Percentiles rank a stretch among this genome's conserved stretches.
Conservation (phyloP, 2,888 invertebrate genomes). For the Eulithis prunata region DNA sequence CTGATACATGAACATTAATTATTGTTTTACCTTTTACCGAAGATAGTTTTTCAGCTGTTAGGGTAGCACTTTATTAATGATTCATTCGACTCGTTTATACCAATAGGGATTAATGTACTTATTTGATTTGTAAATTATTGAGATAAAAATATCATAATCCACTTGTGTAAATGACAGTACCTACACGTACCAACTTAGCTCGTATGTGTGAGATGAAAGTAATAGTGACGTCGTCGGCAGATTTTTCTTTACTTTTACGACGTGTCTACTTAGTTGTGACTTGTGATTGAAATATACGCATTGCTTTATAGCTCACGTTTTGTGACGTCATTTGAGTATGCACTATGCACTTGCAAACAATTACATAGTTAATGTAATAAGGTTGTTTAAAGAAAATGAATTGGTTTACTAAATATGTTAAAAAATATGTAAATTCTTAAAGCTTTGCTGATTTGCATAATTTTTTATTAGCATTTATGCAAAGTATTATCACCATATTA, state of each 20-base stretch:
- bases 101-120: neutral
- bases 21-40: slow-evolving; percentile 22
- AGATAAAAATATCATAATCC: neutral
- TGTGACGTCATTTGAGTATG: neutral
- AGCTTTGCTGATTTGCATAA: neutral
- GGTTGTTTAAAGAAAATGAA: too few relatives aligned
- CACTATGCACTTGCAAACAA: neutral
- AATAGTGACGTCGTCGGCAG: slow-evolving; percentile 47
- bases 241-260: slow-evolving; percentile 25
- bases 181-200: slow-evolving; percentile 15
- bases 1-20: slow-evolving; percentile 2
- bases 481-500: slow-evolving; percentile 5
- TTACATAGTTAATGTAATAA: neutral
- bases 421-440: too few relatives aligned
- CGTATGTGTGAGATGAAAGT: slow-evolving; percentile 58
- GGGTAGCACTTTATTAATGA: neutral
- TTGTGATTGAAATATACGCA: slow-evolving; percentile 5
- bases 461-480: slow-evolving; percentile 8
- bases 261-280: neutral
- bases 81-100: neutral
- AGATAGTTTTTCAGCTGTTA: slow-evolving; percentile 11
- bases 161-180: slow-evolving; percentile 29
- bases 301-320: neutral
- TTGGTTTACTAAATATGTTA: too few relatives aligned
- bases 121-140: neutral